Conservation (phyloP, 2,888 invertebrate species). For the Ormyrus pomaceus region DNA sequence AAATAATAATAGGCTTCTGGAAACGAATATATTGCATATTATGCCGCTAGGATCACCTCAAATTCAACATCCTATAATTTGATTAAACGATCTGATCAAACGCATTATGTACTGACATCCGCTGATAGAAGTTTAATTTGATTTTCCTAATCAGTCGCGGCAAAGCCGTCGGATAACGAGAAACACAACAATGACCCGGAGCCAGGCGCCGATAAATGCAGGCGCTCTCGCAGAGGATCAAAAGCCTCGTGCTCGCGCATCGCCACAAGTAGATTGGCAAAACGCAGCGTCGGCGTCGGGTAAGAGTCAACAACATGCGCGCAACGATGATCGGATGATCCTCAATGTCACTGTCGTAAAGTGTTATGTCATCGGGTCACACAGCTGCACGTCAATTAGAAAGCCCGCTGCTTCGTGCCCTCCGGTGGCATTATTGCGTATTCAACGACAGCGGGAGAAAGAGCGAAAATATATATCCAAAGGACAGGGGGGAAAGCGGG, state of each 20-base stretch:
- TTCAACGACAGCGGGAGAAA: neutral
- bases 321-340: slow-evolving; percentile 44
- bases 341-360: slow-evolving; percentile 54
- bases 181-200: neutral
- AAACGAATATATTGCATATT: no score
- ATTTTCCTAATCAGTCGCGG: no score
- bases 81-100: no score
- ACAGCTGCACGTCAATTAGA: slow-evolving; percentile 30
- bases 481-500: neutral
- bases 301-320: slow-evolving; percentile 28
- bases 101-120: no score
- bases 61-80: no score
- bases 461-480: neutral
- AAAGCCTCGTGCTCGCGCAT: neutral
- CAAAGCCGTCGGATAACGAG: neutral
- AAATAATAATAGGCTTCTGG: no score
- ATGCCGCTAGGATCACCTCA: no score
- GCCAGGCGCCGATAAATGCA: neutral
- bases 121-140: no score
- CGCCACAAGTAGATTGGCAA: slow-evolving; percentile 17
- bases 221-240: neutral
- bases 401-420: neutral
- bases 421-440: neutral
- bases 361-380: slow-evolving; percentile 46
- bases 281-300: neutral